A percentile compares a stretch with the other conserved stretches of the same genome.
Conservation (phyloP, 2,113 vertebrate species). For the Ictalurus furcatus region DNA sequence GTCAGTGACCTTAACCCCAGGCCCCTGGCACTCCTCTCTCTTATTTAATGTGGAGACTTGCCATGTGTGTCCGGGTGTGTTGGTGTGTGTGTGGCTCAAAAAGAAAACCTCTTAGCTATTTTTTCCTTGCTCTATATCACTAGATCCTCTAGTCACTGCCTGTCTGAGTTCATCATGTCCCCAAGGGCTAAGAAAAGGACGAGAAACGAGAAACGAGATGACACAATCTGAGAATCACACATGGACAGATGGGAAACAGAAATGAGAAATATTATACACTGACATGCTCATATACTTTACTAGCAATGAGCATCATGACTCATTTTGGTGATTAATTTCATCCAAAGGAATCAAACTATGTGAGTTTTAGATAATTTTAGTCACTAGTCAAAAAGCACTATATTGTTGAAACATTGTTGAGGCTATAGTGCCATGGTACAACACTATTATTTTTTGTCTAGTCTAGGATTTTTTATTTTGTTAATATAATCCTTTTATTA, state of each 20-base stretch:
- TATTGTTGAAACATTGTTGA: not conserved
- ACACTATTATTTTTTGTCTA: not conserved
- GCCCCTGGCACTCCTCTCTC: constrained; percentile 23
- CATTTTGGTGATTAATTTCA: not conserved
- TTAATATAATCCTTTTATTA: not conserved
- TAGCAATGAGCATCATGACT: not conserved
- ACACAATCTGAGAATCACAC: constrained; percentile 6
- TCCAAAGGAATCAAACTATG: not conserved
- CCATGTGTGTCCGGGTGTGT: constrained; percentile 12
- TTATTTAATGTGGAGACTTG: constrained; percentile 47
- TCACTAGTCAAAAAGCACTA: not conserved
- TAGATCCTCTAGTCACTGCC: constrained; percentile 42
- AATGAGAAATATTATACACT: constrained; percentile 4
- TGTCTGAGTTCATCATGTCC: constrained; percentile 3
- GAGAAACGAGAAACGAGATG: constrained; percentile 20
- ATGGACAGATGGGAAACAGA: not conserved
- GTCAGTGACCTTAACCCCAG: constrained; percentile 49
- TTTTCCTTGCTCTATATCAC: constrained; percentile 40
- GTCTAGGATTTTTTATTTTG: not conserved
- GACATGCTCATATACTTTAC: constrained; percentile 6
- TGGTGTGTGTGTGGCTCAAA: constrained; percentile 15
- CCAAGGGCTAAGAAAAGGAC: constrained; percentile 15
- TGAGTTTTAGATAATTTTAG: not conserved
- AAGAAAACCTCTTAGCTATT: constrained; percentile 39
- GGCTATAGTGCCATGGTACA: not conserved